Percentiles rank a stretch among this genome's conserved stretches.
Conservation (phyloP, 2,113 vertebrate genomes). For the Condylura cristata region DNA sequence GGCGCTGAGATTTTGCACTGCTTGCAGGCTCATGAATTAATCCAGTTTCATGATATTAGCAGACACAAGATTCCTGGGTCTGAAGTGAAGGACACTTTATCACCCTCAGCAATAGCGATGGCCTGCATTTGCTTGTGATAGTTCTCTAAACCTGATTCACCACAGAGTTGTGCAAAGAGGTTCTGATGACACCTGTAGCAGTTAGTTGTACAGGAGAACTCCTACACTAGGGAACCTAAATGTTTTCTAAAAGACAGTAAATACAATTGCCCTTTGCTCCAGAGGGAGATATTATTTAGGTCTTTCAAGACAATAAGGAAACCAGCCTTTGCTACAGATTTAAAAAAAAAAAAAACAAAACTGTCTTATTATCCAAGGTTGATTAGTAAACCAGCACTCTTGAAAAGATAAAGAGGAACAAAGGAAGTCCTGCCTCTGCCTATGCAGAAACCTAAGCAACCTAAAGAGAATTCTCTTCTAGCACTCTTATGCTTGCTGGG, state of each 20-base stretch:
- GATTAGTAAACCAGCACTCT: background rate
- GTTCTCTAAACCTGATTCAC: background rate
- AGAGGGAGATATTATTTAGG: background rate
- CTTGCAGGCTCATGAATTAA: background rate
- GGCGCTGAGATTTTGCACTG: background rate
- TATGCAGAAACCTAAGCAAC: background rate
- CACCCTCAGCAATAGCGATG: background rate
- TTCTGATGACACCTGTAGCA: background rate
- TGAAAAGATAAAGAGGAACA: background rate
- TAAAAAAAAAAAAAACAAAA: too few relatives aligned
- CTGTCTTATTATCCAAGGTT: background rate
- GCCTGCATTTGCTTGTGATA: background rate
- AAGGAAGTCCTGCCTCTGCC: background rate
- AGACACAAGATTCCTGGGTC: background rate
- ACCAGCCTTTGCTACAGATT: background rate
- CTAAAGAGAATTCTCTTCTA: background rate
- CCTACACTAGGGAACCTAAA: background rate
- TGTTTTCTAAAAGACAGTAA: background rate
- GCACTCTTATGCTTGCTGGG: background rate
- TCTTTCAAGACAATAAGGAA: background rate
- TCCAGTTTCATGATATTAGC: background rate
- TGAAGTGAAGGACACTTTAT: background rate
- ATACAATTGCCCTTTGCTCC: background rate
- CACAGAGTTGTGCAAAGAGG: background rate
- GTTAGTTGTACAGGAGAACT: background rate